phyloP scores from a whole-genome alignment of 2,888 invertebrate species.

The Kuschelorhynchus macadamiae region DNA sequence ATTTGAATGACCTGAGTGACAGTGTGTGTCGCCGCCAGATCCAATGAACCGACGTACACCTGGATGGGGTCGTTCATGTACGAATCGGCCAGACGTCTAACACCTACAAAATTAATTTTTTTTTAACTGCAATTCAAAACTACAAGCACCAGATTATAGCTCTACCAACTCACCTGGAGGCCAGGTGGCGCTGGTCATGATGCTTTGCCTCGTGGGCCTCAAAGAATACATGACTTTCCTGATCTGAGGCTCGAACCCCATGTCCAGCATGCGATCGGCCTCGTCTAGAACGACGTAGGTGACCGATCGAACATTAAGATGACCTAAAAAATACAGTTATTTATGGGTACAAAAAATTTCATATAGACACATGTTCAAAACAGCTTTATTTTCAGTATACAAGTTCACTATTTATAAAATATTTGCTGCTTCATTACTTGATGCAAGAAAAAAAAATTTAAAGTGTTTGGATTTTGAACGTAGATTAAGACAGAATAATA shows the following conservation, averaged over 20 bases:
- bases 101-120: constrained; percentile 68
- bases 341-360: too few relatives aligned
- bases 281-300: constrained; percentile 95
- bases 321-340: constrained; percentile 68
- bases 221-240: constrained; percentile 85
- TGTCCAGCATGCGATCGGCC: constrained; percentile 89
- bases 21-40: constrained; percentile 90
- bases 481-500: too few relatives aligned
- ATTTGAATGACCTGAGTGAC: constrained; percentile 87
- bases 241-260: constrained; percentile 92
- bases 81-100: constrained; percentile 85
- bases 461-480: too few relatives aligned
- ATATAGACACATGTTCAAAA: too few relatives aligned
- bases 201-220: constrained; percentile 91
- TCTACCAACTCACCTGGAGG: constrained; percentile 76
- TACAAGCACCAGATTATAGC: too few relatives aligned
- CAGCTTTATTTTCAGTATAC: too few relatives aligned
- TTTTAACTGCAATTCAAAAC: too few relatives aligned
- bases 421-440: too few relatives aligned
- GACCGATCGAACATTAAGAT: constrained; percentile 82
- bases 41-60: constrained; percentile 89
- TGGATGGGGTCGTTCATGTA: constrained; percentile 94
- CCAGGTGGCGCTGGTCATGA: constrained; percentile 98
- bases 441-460: too few relatives aligned
- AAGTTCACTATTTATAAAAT: too few relatives aligned